Base-by-base conservation (phyloP, 2,888 invertebrate species). In the Esperia sulphurella region DNA sequence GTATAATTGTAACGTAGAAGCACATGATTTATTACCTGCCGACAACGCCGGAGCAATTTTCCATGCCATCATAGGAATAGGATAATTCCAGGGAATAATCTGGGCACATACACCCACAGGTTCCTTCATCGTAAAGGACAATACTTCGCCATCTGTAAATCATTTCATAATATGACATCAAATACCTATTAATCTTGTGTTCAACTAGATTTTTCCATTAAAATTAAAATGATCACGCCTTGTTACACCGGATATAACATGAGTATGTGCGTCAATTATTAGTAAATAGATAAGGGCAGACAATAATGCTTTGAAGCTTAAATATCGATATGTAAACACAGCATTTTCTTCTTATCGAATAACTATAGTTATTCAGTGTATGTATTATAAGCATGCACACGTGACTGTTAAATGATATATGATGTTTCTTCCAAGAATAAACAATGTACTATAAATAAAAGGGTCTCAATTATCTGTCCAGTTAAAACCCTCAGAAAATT, bases 81-180 rank as follows among this genome's bases (percentile, higher is more conserved):
- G 97, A 67, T 97, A 97, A 79, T 98, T 97, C 97, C 97, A 98
- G 6, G 98, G 97, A 63, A 97, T 96, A 51, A 98, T 97, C 80
- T 97, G 97, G 0, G 94, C 97, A 69, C 97, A 97, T 0, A 98
- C 96, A 9, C 90, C 90, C 1, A 97, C 95, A 0, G 98, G 97
- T 68, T 98, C 97, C 61, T 96, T 96, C 3, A 95, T 89, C 0
- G 96, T 96, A 75, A 97, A 96, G 0, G 93, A 92, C 63, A 97
- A 91, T 59, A 92, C 95, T 49, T 93, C 91, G 1, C 98, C 98
- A 78, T 96, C 96, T 90, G 67, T 31, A n/a, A 35, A 35, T n/a
- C n/a, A 21, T 21, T 21, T 21, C 21, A 2, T 21, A 71, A 70
- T 33, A 33, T 1, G 7, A 33, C 3, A 10, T 8, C 33, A 33